phyloP scores from a whole-genome alignment of 2,797 vertebrate species.

The Tenualosa ilisha region DNA sequence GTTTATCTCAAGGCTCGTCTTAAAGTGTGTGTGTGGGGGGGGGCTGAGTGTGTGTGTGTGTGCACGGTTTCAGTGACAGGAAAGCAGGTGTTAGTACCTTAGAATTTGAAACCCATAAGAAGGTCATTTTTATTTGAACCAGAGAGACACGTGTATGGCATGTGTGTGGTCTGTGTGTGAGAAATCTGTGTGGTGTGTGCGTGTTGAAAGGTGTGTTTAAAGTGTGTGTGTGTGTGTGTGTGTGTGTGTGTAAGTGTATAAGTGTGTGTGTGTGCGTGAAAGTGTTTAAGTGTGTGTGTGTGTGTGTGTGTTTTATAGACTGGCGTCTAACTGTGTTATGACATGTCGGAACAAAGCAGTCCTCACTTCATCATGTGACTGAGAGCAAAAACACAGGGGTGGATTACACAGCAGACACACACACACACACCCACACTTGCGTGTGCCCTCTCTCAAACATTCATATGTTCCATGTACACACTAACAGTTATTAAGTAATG shows the following conservation, averaged over 20 bases:
- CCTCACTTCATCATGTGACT: background rate
- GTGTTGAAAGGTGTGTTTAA: too few relatives aligned
- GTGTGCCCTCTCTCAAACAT: too few relatives aligned
- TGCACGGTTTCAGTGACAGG: background rate
- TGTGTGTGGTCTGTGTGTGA: too few relatives aligned
- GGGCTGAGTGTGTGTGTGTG: background rate
- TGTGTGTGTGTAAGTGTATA: background rate
- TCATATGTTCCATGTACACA: too few relatives aligned
- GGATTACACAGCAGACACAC: background rate
- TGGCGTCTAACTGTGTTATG: background rate
- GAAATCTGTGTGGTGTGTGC: too few relatives aligned
- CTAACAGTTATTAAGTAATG: too few relatives aligned
- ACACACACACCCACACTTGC: background rate
- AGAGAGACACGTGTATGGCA: background rate
- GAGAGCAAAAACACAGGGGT: background rate
- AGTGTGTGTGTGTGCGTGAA: background rate
- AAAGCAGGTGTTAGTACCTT: background rate
- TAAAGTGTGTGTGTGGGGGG: background rate
- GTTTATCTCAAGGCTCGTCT: background rate
- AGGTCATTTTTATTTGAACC: background rate
- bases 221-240: background rate
- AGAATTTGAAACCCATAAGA: background rate
- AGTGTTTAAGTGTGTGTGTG: background rate
- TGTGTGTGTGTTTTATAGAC: background rate
- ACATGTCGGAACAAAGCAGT: background rate